These are phyloP conservation scores for Philereme vetulata DNA, from an alignment of 2,888 invertebrate species.

Conservation along the genomic window DNA sequence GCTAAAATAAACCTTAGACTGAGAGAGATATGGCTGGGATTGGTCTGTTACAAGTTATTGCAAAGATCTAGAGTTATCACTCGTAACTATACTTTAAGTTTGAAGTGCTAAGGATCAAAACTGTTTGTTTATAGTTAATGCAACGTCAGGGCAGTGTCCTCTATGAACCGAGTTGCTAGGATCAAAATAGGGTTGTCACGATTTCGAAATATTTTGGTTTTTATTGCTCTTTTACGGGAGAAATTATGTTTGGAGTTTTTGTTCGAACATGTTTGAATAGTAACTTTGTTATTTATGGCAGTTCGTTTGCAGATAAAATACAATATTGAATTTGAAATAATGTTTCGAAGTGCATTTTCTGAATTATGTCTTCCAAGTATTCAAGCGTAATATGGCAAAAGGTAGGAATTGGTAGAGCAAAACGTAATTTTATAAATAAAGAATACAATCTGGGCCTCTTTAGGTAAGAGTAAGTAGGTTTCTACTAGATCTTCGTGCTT, in stretches of 20 bases:
- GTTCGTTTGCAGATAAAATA: constrained; percentile 3
- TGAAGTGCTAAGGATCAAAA: constrained; percentile 37
- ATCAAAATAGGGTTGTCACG: constrained; percentile 74
- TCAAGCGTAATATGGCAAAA: too few relatives aligned
- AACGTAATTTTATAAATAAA: too few relatives aligned
- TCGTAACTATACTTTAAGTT: constrained; percentile 35
- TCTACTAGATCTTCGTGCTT: too few relatives aligned
- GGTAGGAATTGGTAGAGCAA: too few relatives aligned
- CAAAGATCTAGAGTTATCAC: constrained; percentile 47
- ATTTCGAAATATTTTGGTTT: constrained; percentile 57
- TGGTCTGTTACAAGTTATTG: constrained; percentile 21
- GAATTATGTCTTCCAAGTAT: too few relatives aligned
- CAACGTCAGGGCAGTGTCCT: constrained; percentile 71
- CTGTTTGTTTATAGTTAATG: constrained; percentile 45
- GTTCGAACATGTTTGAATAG: constrained; percentile 13
- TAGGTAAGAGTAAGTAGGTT: too few relatives aligned
- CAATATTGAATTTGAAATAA: too few relatives aligned
- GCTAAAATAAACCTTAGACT: constrained; percentile 13
- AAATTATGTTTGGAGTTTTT: constrained; percentile 35
- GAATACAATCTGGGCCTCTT: too few relatives aligned
- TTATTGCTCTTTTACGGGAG: constrained; percentile 38
- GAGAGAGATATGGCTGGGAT: constrained; percentile 30
- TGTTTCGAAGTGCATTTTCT: too few relatives aligned
- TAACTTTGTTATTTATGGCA: constrained; percentile 23
- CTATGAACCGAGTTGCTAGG: constrained; percentile 70